Evolutionary conservation across 1,140 invertebrate species (phyloP), one percentile per base, ranked within the genome.

Genomic region (Leptinotarsa lineolata): DNA sequence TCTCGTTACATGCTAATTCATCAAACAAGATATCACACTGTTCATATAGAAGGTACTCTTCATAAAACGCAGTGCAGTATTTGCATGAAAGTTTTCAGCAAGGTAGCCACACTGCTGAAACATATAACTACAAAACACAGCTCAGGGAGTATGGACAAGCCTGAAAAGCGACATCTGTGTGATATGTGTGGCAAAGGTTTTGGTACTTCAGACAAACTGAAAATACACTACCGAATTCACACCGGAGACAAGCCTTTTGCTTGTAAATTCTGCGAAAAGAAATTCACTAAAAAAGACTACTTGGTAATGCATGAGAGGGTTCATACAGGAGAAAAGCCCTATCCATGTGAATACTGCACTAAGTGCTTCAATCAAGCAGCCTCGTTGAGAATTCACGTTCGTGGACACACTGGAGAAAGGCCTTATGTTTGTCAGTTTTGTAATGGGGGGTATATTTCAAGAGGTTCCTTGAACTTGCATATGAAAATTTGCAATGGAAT

Each of bases 221-320:
- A 87, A 68, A 86, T 88, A n/a, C 90, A 91, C 77, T 87, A 89
- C 83, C 85, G 88, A 81, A 87, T 88, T 22, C 90, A 90, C 76
- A 86, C 84, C 16, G 87, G 87, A 4, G 80, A 86, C 2, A 85
- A 85, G 76, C 86, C 87, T 0, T 87, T 85, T 76, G 83, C 83
- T 44, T 89, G 88, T 76, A 83, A 83, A 4, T 80, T 87, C n/a
- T 89, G 88, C 74, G 85, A 85, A 48, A 88, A 88, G 75, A 85
- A 13, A 84, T 87, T 83, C 78, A 84, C 86, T 0, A 88, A 87
- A 69, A 86, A 87, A 72, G 87, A 87, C 2, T 88, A 88, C 85
- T 74, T 89, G 39, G 79, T 87, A 2, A 88, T 88, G 87, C 88
- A 89, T 80, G 87, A 88, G 76, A 73, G 87, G 46, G 86, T 88